A percentile compares a stretch with the other conserved stretches of the same genome.
These are phyloP conservation scores for Siniperca undulata DNA, from an alignment of 2,797 vertebrate species.

Conservation along the genomic window DNA sequence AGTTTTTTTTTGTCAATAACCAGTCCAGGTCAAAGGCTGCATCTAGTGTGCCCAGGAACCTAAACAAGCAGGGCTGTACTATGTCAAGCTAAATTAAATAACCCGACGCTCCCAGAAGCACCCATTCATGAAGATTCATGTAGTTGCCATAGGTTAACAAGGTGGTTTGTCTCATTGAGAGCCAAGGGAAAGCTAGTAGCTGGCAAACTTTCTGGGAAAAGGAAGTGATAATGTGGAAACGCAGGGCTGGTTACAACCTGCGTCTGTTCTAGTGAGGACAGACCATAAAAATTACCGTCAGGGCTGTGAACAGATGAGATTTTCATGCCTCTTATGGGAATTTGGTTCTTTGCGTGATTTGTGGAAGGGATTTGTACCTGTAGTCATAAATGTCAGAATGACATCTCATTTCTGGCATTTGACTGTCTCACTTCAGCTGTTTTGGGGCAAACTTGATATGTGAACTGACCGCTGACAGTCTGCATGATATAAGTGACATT, in stretches of 20 bases:
- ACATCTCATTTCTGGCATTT: conserved; percentile 6
- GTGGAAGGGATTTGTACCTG: neutral
- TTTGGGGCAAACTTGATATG: conserved; percentile 6
- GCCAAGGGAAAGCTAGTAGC: conserved; percentile 33
- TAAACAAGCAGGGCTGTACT: conserved; percentile 5
- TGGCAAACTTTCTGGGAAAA: conserved; percentile 68
- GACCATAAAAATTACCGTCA: conserved; percentile 31
- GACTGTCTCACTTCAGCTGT: neutral
- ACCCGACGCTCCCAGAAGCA: conserved; percentile 1
- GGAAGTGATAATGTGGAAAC: conserved; percentile 63
- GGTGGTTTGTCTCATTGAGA: conserved; percentile 28
- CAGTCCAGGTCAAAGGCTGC: conserved; percentile 12
- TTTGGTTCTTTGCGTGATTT: conserved; percentile 15
- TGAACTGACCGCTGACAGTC: neutral
- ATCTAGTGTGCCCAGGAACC: neutral
- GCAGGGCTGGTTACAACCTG: conserved; percentile 59
- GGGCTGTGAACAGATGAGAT: conserved; percentile 26
- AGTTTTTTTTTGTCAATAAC: neutral
- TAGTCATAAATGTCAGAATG: conserved; percentile 6
- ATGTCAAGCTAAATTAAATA: conserved; percentile 13
- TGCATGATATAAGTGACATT: neutral
- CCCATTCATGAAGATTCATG: conserved; percentile 11
- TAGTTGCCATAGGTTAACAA: conserved; percentile 27
- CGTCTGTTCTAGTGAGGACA: conserved; percentile 38
- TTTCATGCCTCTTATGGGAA: conserved; percentile 36